Evolutionary conservation across 1,140 invertebrate genomes (phyloP), one percentile per base, ranked within the genome.

Genomic region (Mya arenaria): DNA sequence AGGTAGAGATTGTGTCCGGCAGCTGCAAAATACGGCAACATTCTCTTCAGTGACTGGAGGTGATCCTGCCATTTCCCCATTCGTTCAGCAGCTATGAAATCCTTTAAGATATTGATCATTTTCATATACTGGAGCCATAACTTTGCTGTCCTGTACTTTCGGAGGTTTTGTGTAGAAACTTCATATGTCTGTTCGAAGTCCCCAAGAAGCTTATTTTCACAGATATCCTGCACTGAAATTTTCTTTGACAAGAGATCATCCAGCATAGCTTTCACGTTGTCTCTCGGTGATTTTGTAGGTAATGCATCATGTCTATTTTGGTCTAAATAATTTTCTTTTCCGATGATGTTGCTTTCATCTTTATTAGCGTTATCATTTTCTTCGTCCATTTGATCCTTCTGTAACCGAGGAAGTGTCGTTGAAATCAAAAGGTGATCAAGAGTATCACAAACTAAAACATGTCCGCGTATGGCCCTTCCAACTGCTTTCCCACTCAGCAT

Each of bases 1-100:
- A 52, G 2, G 25, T 52, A 52, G 25, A 52, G 48, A 52, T 52
- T 17, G 25, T 52, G 48, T 1, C 48, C 48, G 25, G 3, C 58
- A 30, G 58, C 58, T 30, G 58, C 23, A 25, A 62, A 62, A 62
- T 62, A 62, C 19, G 58, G 58, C 17, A 62, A 28, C 58, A 62
- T 62, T 84, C 88, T 82, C 28, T 62, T 19, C n/a, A 25, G n/a
- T 34, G 32, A 23, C 25, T 25, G 3, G 19, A 62, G 32, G 28
- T 34, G 58, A 34, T 23, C 15, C 15, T 62, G 15, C 58, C 58
- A 62, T 60, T 89, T 63, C 30, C 84, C 87, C 3, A 82, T 89
- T 55, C 85, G 48, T 68, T 89, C 87, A 30, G 25, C n/a, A 13
- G 44, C 10, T n/a, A 48, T 10, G 10, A 13, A n/a, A 48, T 48